Evolutionary conservation across 2,888 invertebrate genomes (phyloP), one percentile per base, ranked within the genome.

Genomic region (Drosophila robusta): DNA sequence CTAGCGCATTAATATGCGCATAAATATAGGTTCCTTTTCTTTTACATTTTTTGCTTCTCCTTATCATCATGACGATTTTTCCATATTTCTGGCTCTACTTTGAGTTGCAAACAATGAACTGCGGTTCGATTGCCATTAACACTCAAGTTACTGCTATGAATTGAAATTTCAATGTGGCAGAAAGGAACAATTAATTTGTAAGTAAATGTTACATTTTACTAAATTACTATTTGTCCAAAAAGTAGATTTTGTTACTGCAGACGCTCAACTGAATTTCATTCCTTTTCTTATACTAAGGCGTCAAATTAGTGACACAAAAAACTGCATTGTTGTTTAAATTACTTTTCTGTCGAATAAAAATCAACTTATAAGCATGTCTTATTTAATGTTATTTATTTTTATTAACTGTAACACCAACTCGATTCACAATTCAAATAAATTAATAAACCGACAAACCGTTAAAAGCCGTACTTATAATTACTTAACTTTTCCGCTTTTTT

Each of bases 1-100:
- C 32, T 4, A 4, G 4, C 22, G 16, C 29, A 61, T 61, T 58
- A 58, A 69, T 52, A 67, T 68, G 57, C 51, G 46, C 58, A 68
- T 58, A 69, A 61, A 61, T 38, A 60, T 60, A 69, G 32, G 11
- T 12, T 44, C 14, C 12, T 56, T 9, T 38, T 49, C 24, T 41
- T 65, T 66, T 44, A 22, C 9, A n/a, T 29, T 52, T 51, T 51
- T 52, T 41, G 6, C 2, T 22, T 46, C 18, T 9, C 47, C 42
- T 36, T 54, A 45, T 38, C 39, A 46, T 24, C 42, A 65, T 64
- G 46, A 47, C 9, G 7, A 8, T 8, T 44, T 51, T 61, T 46
- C 18, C 8, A 34, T 51, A 44, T 22, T 60, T 45, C 36, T 24
- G 39, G 22, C 4, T 3, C 22, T 26, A 8, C 32, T 57, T 32